Base-by-base conservation (phyloP, 2,113 vertebrate species). In the Gobius niger region DNA sequence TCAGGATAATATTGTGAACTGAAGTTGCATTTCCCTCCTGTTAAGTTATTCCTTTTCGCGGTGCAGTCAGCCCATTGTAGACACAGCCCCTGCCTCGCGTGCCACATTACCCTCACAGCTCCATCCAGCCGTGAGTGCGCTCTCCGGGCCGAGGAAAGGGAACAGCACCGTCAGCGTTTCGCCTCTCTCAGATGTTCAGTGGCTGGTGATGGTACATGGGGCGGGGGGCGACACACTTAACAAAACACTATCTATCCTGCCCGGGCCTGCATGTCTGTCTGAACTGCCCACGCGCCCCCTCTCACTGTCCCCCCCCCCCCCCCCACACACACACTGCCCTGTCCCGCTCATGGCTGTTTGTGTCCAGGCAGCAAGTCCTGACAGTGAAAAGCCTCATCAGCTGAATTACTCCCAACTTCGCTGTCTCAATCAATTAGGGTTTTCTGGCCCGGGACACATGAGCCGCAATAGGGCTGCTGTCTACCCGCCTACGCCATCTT, bases 351-450 rank as follows among this genome's bases (percentile, higher is more conserved):
- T 70, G 72, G 80, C 70, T 77, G 85, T 84, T 85, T 86, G 80
- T 83, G 82, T 89, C 78, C 82, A 85, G 80, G 85, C 82, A 89
- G 83, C 81, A 89, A 42, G 83, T 88, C 68, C 80, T 80, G 82
- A 79, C 83, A 87, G 84, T 81, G 81, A 91, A 91, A 81, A 83
- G 85, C 88, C 82, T 88, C 85, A 89, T 91, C 86, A 91, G 88
- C 89, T 89, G 84, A 90, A 91, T 88, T 83, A 86, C 87, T 89
- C 82, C 12, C 78, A 90, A 88, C 84, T 88, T 85, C 86, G 83
- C 89, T 90, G 91, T 92, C 89, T 84, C 81, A 80, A 73, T 88
- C 86, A 81, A 89, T 91, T 87, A 91, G 72, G 52, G 73, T 81
- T 72, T 67, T 63, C 67, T 47, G 79, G 73, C 19, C 8, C 11